Conservation (phyloP, 1,140 invertebrate species). For the Tetramorium simillimum region DNA sequence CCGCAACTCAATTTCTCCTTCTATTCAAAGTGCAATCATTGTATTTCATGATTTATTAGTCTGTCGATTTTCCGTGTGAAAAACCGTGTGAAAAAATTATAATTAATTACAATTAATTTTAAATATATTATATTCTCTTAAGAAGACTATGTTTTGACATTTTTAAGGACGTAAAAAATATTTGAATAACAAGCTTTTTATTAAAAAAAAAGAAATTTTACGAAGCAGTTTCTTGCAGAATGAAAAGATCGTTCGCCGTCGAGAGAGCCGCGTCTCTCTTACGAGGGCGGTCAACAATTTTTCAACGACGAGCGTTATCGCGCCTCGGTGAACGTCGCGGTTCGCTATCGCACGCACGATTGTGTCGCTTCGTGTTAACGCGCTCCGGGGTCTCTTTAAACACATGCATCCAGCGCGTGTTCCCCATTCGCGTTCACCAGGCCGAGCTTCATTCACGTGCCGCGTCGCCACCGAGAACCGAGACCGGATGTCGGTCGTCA, state of each 20-base stretch:
- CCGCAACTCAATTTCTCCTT: background rate
- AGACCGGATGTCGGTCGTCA: conserved; percentile 53
- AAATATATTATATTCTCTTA: background rate
- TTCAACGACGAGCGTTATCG: conserved; percentile 38
- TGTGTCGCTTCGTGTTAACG: conserved; percentile 56
- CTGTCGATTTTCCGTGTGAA: background rate
- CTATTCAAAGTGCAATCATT: background rate
- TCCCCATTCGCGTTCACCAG: conserved; percentile 60
- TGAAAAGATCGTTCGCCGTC: background rate
- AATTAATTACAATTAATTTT: background rate
- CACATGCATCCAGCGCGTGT: conserved; percentile 70
- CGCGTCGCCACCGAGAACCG: background rate
- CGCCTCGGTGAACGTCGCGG: conserved; percentile 34
- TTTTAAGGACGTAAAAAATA: background rate
- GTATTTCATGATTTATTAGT: background rate
- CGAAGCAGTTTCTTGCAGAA: background rate
- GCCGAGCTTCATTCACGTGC: conserved; percentile 54
- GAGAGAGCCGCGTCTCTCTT: background rate
- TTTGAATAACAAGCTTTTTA: background rate
- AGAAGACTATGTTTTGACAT: background rate
- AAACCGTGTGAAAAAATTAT: too few species aligned
- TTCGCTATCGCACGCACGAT: conserved; percentile 57
- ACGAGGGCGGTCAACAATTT: conserved; percentile 33
- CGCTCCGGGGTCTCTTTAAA: conserved; percentile 71
- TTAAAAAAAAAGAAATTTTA: background rate